Base-by-base conservation (phyloP, 2,888 invertebrate species). In the Sisyra nigra region DNA sequence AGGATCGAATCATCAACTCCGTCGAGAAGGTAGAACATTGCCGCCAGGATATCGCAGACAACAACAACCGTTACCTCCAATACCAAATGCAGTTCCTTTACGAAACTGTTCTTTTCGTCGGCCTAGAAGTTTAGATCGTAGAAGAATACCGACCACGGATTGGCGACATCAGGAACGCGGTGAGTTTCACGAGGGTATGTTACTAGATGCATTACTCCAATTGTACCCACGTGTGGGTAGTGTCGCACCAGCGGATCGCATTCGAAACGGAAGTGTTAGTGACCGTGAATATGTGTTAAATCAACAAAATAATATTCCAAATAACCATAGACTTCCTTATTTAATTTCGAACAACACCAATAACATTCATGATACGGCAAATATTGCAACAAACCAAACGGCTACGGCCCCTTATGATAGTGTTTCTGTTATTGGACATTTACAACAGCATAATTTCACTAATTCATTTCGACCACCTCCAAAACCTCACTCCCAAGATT, bases 101-200 rank as follows among this genome's bases (percentile, higher is more conserved):
- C 30, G 19, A 34, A 42, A 42, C 19, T 34, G 15, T 35, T 35
- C 42, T 8, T 42, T 33, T 32, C 53, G 57, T 41, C 57, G 61
- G 47, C 63, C 63, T 31, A 56, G 60, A 49, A 63, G 63, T 48
- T 54, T 62, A 42, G 62, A 63, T 49, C 53, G 63, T 48, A 33
- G 42, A 33, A 33, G 42, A 18, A 58, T 61, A 64, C 50, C 60
- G 64, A 52, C 63, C 65, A 44, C 57, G 66, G 60, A 66, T 65
- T 8, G 55, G 69, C 35, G 69, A 70, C 51, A 58, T 56, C 54
- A 61, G 45, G 61, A 66, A 50, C 60, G 76, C 67, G 62, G 82
- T 14, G 78, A 84, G 54, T 85, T 83, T 55, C 84, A 84, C 58
- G 84, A 84, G 63, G 85, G 84, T 44, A 78, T 84, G 55, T 68